Conservation (phyloP, 2,797 vertebrate species). For the Aulostomus chinensis region DNA sequence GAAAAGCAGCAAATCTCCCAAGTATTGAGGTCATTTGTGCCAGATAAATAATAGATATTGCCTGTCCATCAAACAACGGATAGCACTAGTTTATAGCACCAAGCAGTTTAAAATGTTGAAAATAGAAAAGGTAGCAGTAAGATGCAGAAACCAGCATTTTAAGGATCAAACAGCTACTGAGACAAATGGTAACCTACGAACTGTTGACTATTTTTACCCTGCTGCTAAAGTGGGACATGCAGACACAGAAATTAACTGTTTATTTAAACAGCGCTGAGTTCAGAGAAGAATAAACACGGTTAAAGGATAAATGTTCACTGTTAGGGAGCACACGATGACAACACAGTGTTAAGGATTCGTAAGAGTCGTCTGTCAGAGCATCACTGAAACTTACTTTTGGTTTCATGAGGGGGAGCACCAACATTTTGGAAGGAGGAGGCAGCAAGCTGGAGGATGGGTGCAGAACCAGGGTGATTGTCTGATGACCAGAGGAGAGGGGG, state of each 20-base stretch:
- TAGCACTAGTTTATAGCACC: no score
- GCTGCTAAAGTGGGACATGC: no score
- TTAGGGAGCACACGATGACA: not conserved
- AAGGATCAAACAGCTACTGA: not conserved
- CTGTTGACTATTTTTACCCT: no score
- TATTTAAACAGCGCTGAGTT: not conserved
- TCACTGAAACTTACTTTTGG: conserved; percentile 82
- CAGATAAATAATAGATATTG: no score
- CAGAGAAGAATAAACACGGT: no score
- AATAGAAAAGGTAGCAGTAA: no score
- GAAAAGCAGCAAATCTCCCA: no score
- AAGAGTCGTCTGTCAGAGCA: not conserved
- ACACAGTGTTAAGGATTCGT: not conserved
- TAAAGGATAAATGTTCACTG: not conserved
- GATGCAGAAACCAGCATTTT: no score
- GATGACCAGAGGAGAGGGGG: conserved; percentile 61
- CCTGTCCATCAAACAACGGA: no score
- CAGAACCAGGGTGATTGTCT: conserved; percentile 85
- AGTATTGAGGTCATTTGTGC: no score
- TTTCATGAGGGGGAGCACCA: conserved; percentile 80
- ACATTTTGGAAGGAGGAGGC: conserved; percentile 83
- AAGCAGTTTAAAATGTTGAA: no score
- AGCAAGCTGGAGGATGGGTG: conserved; percentile 85
- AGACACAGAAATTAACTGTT: no score
- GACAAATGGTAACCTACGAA: not conserved